phyloP scores from a whole-genome alignment of 2,113 vertebrate genomes.

The Oryzias woworae region DNA sequence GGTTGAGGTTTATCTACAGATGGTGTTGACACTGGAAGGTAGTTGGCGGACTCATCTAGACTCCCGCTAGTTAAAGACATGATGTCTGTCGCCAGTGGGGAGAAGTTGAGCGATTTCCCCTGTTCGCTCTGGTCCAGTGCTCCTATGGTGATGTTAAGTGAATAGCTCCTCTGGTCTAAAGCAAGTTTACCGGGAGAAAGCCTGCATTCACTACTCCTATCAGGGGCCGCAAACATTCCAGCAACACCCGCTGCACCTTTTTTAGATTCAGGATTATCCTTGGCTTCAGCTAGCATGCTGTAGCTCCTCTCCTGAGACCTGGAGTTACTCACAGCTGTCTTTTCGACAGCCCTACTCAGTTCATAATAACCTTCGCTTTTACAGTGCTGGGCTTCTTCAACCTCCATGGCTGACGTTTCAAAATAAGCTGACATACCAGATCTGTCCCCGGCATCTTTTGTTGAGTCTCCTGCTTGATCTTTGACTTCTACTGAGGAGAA shows the following conservation, averaged over 20 bases:
- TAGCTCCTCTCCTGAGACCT: conserved; percentile 82
- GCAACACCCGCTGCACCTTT: conserved; percentile 81
- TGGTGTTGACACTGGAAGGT: conserved; percentile 92
- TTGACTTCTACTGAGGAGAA: conserved; percentile 49
- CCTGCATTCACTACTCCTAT: conserved; percentile 87
- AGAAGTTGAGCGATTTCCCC: conserved; percentile 86
- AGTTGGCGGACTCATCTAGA: conserved; percentile 90
- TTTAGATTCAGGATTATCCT: conserved; percentile 76
- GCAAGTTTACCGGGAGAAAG: conserved; percentile 94
- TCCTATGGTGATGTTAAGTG: conserved; percentile 95
- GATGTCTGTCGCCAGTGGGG: conserved; percentile 94
- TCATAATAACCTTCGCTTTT: conserved; percentile 92
- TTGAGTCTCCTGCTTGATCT: conserved; percentile 58
- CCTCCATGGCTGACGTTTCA: conserved; percentile 91
- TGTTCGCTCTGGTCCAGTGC: conserved; percentile 88
- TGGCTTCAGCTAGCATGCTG: conserved; percentile 81
- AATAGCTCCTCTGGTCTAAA: conserved; percentile 98
- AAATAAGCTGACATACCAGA: conserved; percentile 98
- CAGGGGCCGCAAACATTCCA: conserved; percentile 76
- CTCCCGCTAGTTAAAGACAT: conserved; percentile 94
- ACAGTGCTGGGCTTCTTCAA: conserved; percentile 67
- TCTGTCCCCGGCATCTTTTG: conserved; percentile 78
- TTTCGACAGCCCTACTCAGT: conserved; percentile 86
- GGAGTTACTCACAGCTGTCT: conserved; percentile 58
- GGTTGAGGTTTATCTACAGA: conserved; percentile 84